A percentile compares a stretch with the other conserved stretches of the same genome.
Evolutionary conservation across 2,113 vertebrate genomes (phyloP).

Genomic region (Sebastes fasciatus): DNA sequence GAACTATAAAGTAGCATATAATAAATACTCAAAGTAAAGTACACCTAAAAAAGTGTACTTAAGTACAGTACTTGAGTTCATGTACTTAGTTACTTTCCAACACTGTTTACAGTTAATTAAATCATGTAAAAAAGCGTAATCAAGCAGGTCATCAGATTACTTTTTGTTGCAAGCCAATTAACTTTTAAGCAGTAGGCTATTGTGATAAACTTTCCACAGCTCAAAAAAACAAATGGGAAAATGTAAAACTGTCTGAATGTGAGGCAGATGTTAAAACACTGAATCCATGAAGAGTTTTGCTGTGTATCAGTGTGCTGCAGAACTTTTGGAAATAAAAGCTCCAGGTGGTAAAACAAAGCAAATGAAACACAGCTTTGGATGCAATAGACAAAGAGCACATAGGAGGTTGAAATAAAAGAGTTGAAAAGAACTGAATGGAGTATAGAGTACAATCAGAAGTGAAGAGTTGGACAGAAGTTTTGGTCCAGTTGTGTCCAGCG

Average conservation of each 20-base stretch:
- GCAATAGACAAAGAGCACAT: neutral
- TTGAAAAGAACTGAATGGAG: neutral
- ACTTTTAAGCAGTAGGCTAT: neutral
- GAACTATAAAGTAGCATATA: neutral
- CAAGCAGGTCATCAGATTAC: neutral
- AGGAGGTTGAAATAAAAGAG: neutral
- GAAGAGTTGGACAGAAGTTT: slow-evolving; percentile 22
- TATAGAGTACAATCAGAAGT: neutral
- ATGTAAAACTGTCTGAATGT: neutral
- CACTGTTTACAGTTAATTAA: neutral
- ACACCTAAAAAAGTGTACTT: too few species aligned
- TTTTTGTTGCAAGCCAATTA: neutral
- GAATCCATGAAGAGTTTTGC: neutral
- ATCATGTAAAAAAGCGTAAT: neutral
- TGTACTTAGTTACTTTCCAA: too few species aligned
- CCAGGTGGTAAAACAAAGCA: neutral
- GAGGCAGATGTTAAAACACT: slow-evolving; percentile 1
- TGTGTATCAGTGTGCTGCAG: neutral
- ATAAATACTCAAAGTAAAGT: too few species aligned
- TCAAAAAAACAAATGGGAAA: neutral
- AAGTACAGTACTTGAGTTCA: too few species aligned
- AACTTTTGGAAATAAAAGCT: slow-evolving; percentile 7
- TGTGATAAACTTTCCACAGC: slow-evolving; percentile 1
- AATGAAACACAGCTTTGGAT: neutral
- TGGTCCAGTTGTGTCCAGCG: neutral